Evolutionary conservation across 1,140 invertebrate species (phyloP).

Genomic region (Pseudomyrmex cubaensis): DNA sequence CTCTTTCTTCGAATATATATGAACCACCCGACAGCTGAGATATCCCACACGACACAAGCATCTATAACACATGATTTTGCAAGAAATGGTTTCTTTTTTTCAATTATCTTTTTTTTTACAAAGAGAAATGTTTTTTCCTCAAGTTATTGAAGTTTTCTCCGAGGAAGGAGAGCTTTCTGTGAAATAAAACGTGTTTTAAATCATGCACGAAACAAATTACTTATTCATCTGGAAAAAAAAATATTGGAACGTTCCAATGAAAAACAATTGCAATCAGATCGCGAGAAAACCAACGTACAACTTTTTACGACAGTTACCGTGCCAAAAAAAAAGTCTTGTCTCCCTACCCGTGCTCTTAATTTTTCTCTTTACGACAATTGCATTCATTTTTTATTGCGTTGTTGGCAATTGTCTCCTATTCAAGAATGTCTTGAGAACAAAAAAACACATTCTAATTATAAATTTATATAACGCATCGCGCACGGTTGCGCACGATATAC

Average conservation of each 20-base stretch:
- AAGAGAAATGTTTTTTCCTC: no score
- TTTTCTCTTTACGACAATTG: not conserved
- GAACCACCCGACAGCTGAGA: not conserved
- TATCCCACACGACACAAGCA: conserved; percentile 10
- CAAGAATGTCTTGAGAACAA: not conserved
- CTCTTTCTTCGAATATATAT: conserved; percentile 23
- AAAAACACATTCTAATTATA: conserved; percentile 38
- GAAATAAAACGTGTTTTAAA: conserved; percentile 9
- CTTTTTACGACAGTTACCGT: not conserved
- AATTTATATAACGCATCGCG: not conserved
- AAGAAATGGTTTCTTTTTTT: conserved; percentile 14
- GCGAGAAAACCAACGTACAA: conserved; percentile 15
- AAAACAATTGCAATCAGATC: conserved; percentile 46
- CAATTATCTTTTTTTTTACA: conserved; percentile 27
- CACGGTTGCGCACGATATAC: conserved; percentile 18
- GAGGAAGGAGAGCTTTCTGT: not conserved
- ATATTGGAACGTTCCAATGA: conserved; percentile 24
- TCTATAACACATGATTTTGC: conserved; percentile 1
- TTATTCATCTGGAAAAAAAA: no score
- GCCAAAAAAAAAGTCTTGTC: not conserved
- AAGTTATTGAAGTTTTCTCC: no score
- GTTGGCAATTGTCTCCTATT: not conserved
- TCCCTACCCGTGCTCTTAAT: not conserved
- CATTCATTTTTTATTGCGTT: not conserved
- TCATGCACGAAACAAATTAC: not conserved